These are phyloP conservation scores for Zapus hudsonius DNA, from an alignment of 2,113 vertebrate species.

Conservation along the genomic window DNA sequence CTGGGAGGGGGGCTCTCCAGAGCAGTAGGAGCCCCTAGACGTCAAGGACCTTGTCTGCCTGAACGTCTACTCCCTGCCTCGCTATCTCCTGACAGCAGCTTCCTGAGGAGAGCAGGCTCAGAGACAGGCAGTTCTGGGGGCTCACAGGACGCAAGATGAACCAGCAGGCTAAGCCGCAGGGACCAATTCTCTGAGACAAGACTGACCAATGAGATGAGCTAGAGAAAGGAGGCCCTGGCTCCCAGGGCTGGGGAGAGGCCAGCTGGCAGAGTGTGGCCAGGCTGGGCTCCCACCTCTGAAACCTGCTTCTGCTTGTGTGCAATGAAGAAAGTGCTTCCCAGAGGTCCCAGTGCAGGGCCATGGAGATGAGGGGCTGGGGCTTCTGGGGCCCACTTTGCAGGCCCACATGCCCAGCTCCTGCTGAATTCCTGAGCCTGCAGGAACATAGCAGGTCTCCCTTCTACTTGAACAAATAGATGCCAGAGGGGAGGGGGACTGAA, in stretches of 20 bases:
- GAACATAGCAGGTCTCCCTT: neutral
- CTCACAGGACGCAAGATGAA: neutral
- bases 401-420: too few relatives aligned
- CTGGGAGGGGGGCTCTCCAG: neutral
- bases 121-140: neutral
- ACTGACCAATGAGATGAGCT: neutral
- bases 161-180: neutral
- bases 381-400: neutral
- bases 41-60: accelerated
- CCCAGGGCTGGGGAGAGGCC: neutral
- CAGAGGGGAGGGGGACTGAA: neutral
- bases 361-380: accelerated
- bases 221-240: neutral
- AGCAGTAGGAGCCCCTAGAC: neutral
- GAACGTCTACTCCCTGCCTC: neutral
- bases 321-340: accelerated
- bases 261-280: too few relatives aligned
- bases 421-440: neutral
- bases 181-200: neutral
- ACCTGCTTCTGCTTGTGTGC: neutral
- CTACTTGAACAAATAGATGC: neutral
- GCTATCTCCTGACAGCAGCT: too few relatives aligned
- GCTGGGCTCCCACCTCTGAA: neutral
- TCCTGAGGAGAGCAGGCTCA: neutral
- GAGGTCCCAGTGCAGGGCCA: too few relatives aligned